Conservation (phyloP, 64 coral and sea anemone species). For the Acropora yongei region DNA sequence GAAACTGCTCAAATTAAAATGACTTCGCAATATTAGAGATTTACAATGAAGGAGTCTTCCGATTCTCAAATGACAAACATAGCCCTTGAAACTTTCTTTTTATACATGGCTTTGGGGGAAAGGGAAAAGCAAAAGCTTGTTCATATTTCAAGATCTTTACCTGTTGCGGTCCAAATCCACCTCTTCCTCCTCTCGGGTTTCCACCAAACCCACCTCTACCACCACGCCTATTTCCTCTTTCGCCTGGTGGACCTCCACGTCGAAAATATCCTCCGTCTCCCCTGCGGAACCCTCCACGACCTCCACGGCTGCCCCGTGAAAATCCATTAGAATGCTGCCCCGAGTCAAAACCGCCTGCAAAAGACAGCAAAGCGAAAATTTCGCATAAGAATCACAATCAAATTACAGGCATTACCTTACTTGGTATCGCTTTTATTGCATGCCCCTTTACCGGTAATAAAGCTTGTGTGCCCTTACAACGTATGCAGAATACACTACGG, state of each 20-base stretch:
- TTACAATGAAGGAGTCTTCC: too few relatives aligned
- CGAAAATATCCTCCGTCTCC: slow-evolving; percentile 53
- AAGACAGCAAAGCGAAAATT: neutral
- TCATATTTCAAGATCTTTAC: neutral
- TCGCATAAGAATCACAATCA: too few relatives aligned
- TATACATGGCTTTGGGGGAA: neutral
- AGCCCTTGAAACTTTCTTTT: too few relatives aligned
- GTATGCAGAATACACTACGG: too few relatives aligned
- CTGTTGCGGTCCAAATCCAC: slow-evolving; percentile 65
- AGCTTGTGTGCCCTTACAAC: too few relatives aligned
- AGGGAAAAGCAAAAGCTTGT: neutral
- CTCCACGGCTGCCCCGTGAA: slow-evolving; percentile 56
- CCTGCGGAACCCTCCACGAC: slow-evolving; percentile 73
- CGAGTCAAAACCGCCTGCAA: slow-evolving; percentile 75
- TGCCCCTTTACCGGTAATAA: too few relatives aligned
- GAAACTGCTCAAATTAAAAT: too few relatives aligned
- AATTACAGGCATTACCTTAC: too few relatives aligned
- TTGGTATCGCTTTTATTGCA: too few relatives aligned
- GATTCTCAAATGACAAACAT: too few relatives aligned
- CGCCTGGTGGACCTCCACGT: slow-evolving; percentile 47
- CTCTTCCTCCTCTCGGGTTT: slow-evolving; percentile 62
- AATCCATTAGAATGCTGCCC: slow-evolving; percentile 80
- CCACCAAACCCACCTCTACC: slow-evolving; percentile 72
- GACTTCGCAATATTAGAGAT: too few relatives aligned
- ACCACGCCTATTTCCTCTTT: slow-evolving; percentile 65